A percentile compares a stretch with the other conserved stretches of the same genome.
phyloP scores from a whole-genome alignment of 1,140 invertebrate species.

The Zaprionus gabonicus region DNA sequence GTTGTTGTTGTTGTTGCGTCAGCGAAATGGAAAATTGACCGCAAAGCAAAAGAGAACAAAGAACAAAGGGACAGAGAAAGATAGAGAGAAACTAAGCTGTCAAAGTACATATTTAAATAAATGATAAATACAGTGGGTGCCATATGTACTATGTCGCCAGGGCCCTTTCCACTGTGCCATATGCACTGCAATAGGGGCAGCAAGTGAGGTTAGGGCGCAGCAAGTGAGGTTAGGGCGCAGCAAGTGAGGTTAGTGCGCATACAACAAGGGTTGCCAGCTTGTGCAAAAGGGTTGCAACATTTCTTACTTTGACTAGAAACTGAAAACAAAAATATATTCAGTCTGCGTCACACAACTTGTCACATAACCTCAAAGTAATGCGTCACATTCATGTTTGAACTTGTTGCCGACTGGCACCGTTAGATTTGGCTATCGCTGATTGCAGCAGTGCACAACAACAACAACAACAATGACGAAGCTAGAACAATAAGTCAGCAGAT shows the following conservation, averaged over 20 bases:
- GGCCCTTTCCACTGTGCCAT: background rate
- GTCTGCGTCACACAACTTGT: background rate
- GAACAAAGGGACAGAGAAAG: slow-evolving; percentile 39
- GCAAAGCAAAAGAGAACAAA: slow-evolving; percentile 63
- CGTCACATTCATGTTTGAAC: background rate
- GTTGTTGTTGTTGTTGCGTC: slow-evolving; percentile 47
- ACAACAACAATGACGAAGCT: slow-evolving; percentile 24
- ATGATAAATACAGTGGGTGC: slow-evolving; percentile 14
- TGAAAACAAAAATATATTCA: background rate
- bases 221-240: background rate
- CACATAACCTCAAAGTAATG: background rate
- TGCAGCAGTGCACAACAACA: slow-evolving; percentile 37
- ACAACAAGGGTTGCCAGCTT: background rate
- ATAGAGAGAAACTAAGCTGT: slow-evolving; percentile 24
- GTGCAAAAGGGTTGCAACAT: background rate
- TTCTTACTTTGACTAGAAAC: background rate
- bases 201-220: background rate
- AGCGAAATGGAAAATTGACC: slow-evolving; percentile 78
- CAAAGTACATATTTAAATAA: slow-evolving; percentile 29
- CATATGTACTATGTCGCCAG: slow-evolving; percentile 5
- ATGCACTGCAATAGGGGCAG: background rate
- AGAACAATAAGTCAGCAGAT: background rate
- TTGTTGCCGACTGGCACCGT: slow-evolving; percentile 36
- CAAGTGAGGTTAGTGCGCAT: background rate
- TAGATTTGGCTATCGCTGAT: slow-evolving; percentile 23